A percentile compares a stretch with the other conserved stretches of the same genome.
phyloP scores from a whole-genome alignment of 2,888 invertebrate genomes.

The Plagiodera versicolora region DNA sequence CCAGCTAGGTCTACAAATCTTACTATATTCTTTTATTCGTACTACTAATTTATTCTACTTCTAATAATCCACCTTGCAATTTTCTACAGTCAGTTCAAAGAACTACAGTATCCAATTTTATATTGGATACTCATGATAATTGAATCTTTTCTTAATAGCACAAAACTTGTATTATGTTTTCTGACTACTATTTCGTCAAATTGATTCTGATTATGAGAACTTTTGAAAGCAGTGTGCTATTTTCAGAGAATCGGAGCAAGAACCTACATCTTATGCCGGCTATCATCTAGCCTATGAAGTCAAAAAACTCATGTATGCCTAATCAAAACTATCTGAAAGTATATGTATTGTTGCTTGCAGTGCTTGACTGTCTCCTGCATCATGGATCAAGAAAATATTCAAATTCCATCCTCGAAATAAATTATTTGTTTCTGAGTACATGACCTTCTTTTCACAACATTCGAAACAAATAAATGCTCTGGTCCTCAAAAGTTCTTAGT shows the following conservation, averaged over 20 bases:
- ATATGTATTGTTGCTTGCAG: conserved; percentile 45
- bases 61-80: neutral
- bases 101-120: too few relatives aligned
- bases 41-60: neutral
- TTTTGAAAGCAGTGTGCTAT: conserved; percentile 58
- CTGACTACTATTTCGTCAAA: too few relatives aligned
- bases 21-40: neutral
- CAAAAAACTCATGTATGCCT: conserved; percentile 99
- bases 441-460: too few relatives aligned
- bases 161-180: too few relatives aligned
- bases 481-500: too few relatives aligned
- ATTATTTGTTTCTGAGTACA: neutral
- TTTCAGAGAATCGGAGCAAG: conserved; percentile 86
- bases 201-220: conserved; percentile 3
- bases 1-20: neutral
- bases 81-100: too few relatives aligned
- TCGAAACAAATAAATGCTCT: too few relatives aligned
- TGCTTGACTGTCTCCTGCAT: conserved; percentile 35
- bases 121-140: too few relatives aligned
- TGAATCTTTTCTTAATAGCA: too few relatives aligned
- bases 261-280: conserved; percentile 95
- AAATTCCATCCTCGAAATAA: neutral
- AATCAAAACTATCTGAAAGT: conserved; percentile 53
- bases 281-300: conserved; percentile 99
- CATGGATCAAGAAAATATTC: conserved; percentile 12